Evolutionary conservation across 2,797 vertebrate species (phyloP).

Genomic region (Heteromormyrus szaboi): DNA sequence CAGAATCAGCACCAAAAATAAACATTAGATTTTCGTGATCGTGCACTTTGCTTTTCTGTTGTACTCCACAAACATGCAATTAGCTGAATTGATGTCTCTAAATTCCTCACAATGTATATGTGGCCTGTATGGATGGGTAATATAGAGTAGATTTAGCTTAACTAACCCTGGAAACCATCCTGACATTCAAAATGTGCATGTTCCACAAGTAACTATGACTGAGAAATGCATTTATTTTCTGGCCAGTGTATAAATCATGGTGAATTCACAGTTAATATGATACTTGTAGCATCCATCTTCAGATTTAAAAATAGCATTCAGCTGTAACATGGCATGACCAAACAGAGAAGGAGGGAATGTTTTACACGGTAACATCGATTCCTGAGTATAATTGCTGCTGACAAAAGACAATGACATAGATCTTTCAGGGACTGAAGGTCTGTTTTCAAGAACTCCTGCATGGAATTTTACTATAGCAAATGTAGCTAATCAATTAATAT

Average conservation of each 20-base stretch:
- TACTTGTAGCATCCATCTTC: neutral
- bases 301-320: neutral
- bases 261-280: neutral
- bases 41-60: neutral
- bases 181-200: neutral
- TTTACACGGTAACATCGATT: neutral
- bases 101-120: neutral
- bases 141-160: neutral
- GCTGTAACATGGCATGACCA: neutral
- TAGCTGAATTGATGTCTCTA: neutral
- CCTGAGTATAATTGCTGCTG: neutral
- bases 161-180: neutral
- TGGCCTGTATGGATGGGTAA: neutral
- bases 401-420: neutral
- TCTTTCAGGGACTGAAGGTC: neutral
- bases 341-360: neutral
- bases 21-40: neutral
- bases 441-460: neutral
- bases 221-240: neutral
- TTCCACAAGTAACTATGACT: neutral
- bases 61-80: neutral
- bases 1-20: neutral
- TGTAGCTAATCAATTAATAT: neutral
- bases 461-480: neutral
- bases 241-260: neutral